A percentile compares a stretch with the other conserved stretches of the same genome.
These are phyloP conservation scores for Podarcis muralis DNA, from an alignment of 2,113 vertebrate genomes.

Conservation along the genomic window DNA sequence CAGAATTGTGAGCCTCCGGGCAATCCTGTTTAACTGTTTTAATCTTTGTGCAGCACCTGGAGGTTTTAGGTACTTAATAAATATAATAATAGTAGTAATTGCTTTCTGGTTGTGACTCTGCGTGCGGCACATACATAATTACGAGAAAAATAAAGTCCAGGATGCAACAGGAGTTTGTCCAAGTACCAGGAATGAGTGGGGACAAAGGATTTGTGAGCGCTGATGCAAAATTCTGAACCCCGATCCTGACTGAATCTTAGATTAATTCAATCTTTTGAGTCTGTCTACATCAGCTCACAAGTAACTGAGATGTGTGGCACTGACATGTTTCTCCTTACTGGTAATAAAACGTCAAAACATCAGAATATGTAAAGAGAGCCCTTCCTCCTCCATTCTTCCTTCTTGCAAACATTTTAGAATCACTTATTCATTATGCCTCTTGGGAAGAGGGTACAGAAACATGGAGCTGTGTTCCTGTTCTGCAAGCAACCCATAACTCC, in stretches of 20 bases:
- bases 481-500: not conserved
- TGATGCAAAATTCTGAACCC: not conserved
- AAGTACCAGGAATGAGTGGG: not conserved
- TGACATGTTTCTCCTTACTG: constrained; percentile 52
- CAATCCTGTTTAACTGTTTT: not conserved
- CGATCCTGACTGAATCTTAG: not conserved
- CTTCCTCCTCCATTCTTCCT: constrained; percentile 32
- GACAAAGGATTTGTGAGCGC: not conserved
- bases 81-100: not conserved
- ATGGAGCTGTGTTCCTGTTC: constrained; percentile 10
- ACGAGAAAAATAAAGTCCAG: not conserved
- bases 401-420: constrained; percentile 21
- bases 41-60: not conserved
- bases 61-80: not conserved
- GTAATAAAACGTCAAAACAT: constrained; percentile 59
- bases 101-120: not conserved
- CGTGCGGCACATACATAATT: not conserved
- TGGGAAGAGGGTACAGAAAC: not conserved
- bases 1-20: not conserved
- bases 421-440: constrained; percentile 32
- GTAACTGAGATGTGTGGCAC: constrained; percentile 36
- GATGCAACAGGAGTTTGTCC: not conserved
- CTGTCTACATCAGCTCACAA: constrained; percentile 30
- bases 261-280: not conserved
- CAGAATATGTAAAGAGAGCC: constrained; percentile 51